Conservation (phyloP, 2,888 invertebrate genomes). For the Tanytarsus gracilentus region DNA sequence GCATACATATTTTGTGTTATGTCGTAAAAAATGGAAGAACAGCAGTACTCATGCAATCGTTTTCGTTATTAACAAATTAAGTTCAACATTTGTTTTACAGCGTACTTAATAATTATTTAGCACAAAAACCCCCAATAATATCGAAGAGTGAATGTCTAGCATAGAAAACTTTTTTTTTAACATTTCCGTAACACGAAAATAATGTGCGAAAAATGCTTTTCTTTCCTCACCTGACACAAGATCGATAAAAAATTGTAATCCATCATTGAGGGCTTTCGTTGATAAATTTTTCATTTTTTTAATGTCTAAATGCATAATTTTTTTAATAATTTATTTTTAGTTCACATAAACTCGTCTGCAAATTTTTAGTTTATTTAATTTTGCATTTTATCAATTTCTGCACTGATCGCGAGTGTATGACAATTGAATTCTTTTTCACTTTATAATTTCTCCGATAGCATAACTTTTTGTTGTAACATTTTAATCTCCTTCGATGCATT, state of each 20-base stretch:
- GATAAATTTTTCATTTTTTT: constrained; percentile 17
- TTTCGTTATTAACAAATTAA: background rate
- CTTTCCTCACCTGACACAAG: constrained; percentile 9
- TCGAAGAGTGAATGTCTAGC: too few species aligned
- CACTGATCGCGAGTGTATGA: constrained; percentile 19
- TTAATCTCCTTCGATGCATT: constrained; percentile 20
- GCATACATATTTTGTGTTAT: background rate
- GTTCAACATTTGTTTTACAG: background rate
- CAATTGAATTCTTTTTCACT: constrained; percentile 8
- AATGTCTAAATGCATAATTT: constrained; percentile 25
- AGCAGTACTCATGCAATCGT: background rate
- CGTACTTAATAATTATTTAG: background rate
- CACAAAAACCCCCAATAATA: background rate
- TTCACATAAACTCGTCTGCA: background rate
- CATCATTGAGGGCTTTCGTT: background rate
- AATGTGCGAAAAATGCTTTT: background rate
- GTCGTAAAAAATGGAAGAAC: constrained; percentile 4
- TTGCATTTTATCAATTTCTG: constrained; percentile 26
- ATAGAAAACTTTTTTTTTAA: background rate
- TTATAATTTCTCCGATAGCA: constrained; percentile 20
- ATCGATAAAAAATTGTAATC: constrained; percentile 21
- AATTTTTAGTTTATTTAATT: constrained; percentile 10
- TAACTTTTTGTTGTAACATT: background rate
- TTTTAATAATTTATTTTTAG: background rate
- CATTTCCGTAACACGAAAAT: background rate